A percentile compares a stretch with the other conserved stretches of the same genome.
Conservation (phyloP, 2,797 vertebrate species). For the Mormyrus hasselquistii region DNA sequence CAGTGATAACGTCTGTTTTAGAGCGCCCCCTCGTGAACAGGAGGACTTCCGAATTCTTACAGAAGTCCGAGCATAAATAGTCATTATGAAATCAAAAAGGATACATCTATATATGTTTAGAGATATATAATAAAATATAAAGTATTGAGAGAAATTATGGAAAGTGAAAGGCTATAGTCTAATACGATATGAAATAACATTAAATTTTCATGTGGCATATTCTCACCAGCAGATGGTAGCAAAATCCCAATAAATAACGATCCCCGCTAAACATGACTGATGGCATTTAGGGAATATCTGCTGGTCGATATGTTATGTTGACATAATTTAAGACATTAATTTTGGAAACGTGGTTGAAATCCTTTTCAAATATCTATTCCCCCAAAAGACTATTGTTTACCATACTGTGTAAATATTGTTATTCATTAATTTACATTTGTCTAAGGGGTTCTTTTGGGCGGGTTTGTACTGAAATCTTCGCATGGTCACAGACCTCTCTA, state of each 20-base stretch:
- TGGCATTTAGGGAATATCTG: background rate
- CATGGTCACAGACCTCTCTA: background rate
- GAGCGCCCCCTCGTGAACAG: constrained; percentile 26
- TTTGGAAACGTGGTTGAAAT: background rate
- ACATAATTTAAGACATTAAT: background rate
- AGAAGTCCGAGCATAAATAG: background rate
- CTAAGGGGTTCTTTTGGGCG: background rate
- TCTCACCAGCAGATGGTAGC: constrained; percentile 43
- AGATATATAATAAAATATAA: background rate
- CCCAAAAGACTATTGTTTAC: background rate
- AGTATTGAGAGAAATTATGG: background rate
- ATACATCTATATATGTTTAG: background rate
- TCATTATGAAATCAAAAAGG: background rate
- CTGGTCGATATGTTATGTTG: background rate
- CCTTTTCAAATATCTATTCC: background rate
- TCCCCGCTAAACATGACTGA: background rate
- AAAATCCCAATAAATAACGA: constrained; percentile 16
- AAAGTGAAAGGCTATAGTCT: background rate
- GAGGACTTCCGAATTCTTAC: background rate
- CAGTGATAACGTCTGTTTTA: background rate
- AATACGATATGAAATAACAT: background rate
- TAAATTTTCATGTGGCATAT: background rate
- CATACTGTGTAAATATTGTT: background rate
- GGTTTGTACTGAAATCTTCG: background rate
- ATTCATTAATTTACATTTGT: background rate